Evolutionary conservation across 2,888 invertebrate genomes (phyloP).

Genomic region (Meteorus colon): DNA sequence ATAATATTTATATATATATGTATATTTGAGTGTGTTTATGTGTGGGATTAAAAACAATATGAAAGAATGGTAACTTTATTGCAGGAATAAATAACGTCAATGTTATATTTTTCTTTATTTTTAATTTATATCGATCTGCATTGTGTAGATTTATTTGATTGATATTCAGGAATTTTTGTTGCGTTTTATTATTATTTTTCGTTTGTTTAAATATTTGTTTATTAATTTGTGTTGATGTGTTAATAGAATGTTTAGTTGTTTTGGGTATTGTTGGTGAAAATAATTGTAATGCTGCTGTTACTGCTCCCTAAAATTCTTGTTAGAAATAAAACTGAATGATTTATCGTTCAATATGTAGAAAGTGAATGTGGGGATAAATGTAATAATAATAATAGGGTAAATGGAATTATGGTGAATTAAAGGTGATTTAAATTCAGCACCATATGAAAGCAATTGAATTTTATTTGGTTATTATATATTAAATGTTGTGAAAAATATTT

Average conservation of each 20-base stretch:
- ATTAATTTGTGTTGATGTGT: too few species aligned
- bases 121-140: slow-evolving; percentile 22
- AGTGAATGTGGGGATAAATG: not conserved
- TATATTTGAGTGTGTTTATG: slow-evolving; percentile 16
- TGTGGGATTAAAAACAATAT: slow-evolving; percentile 21
- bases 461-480: not conserved
- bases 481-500: not conserved
- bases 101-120: slow-evolving; percentile 18
- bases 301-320: too few species aligned
- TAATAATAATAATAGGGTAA: not conserved
- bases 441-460: not conserved
- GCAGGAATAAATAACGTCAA: slow-evolving; percentile 33
- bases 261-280: too few species aligned
- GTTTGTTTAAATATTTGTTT: too few species aligned
- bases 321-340: too few species aligned
- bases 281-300: too few species aligned
- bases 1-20: slow-evolving; percentile 19
- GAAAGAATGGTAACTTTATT: slow-evolving; percentile 25
- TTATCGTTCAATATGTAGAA: too few species aligned
- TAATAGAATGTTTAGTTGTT: too few species aligned
- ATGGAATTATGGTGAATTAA: slow-evolving; percentile 6
- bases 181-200: too few species aligned
- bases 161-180: too few species aligned
- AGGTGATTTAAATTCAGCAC: not conserved
- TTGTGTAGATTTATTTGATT: too few species aligned